Conservation (phyloP, 1,140 invertebrate genomes). For the Cepaea nemoralis region DNA sequence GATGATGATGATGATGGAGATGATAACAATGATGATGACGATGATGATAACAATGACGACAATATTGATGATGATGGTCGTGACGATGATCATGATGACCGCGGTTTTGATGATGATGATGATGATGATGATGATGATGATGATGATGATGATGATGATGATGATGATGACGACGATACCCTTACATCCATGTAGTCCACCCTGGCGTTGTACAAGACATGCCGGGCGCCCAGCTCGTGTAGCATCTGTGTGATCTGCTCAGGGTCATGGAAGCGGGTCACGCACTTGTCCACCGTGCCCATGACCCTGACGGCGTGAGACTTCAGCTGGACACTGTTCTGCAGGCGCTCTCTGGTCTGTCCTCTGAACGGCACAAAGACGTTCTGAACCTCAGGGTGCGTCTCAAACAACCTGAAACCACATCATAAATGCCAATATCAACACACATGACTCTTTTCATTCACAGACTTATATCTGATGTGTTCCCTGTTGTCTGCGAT, state of each 20-base stretch:
- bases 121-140: no score
- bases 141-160: no score
- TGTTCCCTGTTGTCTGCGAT: no score
- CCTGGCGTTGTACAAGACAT: conserved; percentile 76
- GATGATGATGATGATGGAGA: no score
- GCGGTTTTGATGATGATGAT: no score
- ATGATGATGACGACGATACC: no score
- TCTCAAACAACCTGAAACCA: conserved; percentile 75
- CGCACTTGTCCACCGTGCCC: conserved; percentile 77
- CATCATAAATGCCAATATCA: background rate
- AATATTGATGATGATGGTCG: no score
- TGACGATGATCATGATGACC: no score
- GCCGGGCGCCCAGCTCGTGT: conserved; percentile 74
- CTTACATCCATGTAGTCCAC: conserved; percentile 77
- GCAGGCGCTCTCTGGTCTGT: conserved; percentile 73
- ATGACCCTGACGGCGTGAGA: conserved; percentile 77
- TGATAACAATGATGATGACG: no score
- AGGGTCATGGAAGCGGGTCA: conserved; percentile 74
- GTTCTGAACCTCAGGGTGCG: conserved; percentile 77
- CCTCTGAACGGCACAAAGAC: conserved; percentile 76
- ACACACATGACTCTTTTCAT: background rate
- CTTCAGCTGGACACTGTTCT: conserved; percentile 74
- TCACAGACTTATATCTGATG: no score
- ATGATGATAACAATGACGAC: no score
- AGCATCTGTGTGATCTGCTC: conserved; percentile 74